Evolutionary conservation across 2,113 vertebrate species (phyloP).

Genomic region (Asarcornis scutulata): DNA sequence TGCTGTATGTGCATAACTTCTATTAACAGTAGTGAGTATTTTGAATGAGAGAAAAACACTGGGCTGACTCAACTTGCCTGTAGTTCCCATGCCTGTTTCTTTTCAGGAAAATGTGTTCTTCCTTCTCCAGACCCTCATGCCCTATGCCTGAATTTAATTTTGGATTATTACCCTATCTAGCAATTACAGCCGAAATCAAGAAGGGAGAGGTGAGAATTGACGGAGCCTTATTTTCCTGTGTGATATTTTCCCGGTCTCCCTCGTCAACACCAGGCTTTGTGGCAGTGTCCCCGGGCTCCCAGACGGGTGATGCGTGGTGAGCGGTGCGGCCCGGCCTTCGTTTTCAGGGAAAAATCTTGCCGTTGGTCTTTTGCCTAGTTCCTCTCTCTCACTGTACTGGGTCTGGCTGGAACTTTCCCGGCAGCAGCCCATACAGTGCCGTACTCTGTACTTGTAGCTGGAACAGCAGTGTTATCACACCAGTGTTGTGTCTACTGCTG

Average conservation of each 20-base stretch:
- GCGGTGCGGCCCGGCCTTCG: not conserved
- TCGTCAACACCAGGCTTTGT: not conserved
- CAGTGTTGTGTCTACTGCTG: too few relatives aligned
- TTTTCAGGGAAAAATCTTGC: not conserved
- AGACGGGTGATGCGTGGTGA: rapidly evolving
- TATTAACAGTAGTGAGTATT: not conserved
- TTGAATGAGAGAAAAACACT: not conserved
- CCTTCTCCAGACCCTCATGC: not conserved
- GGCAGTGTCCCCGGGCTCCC: rapidly evolving
- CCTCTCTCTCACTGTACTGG: not conserved
- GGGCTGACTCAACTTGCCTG: not conserved
- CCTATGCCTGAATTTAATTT: not conserved
- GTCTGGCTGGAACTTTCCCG: too few relatives aligned
- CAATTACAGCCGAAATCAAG: not conserved
- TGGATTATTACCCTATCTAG: not conserved
- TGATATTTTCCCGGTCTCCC: not conserved
- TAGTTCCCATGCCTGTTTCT: not conserved
- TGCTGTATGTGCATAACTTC: rapidly evolving
- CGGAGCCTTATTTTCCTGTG: not conserved
- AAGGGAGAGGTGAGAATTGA: not conserved
- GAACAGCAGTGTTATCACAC: too few relatives aligned
- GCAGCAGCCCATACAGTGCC: too few relatives aligned
- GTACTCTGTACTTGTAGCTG: too few relatives aligned
- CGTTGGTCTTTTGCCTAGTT: not conserved
- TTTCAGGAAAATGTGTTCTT: conserved; percentile 3